A percentile compares a stretch with the other conserved stretches of the same genome.
These are phyloP conservation scores for Kryphioiulus occultus DNA, from an alignment of 2,888 invertebrate genomes.

Conservation along the genomic window DNA sequence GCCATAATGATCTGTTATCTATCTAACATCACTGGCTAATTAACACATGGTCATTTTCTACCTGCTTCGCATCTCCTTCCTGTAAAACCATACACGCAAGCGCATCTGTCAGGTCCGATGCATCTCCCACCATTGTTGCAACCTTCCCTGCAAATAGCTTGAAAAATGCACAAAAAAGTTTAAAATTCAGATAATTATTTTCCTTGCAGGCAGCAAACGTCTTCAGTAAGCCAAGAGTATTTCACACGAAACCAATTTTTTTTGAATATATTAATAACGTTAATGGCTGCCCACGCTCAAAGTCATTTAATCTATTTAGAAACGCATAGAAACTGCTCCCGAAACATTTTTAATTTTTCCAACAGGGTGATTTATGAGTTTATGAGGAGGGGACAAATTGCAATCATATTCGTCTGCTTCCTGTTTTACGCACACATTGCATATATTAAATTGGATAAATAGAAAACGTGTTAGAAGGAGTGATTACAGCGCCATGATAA, in stretches of 20 bases:
- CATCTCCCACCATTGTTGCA: constrained; percentile 86
- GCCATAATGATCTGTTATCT: neutral
- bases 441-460: constrained; percentile 37
- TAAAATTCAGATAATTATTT: neutral
- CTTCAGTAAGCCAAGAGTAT: neutral
- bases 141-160: constrained; percentile 79
- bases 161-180: constrained; percentile 53
- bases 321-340: neutral
- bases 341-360: neutral
- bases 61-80: constrained; percentile 83
- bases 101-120: constrained; percentile 83
- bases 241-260: neutral
- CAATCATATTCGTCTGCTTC: neutral
- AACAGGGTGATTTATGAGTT: neutral
- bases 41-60: constrained; percentile 58
- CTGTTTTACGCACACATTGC: neutral
- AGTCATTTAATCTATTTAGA: neutral
- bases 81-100: constrained; percentile 84
- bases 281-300: neutral
- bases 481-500: neutral
- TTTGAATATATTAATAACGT: neutral
- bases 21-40: neutral
- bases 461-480: constrained; percentile 43
- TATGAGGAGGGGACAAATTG: neutral
- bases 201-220: neutral